Evolutionary conservation across 2,113 vertebrate genomes (phyloP).

Genomic region (Perca flavescens): DNA sequence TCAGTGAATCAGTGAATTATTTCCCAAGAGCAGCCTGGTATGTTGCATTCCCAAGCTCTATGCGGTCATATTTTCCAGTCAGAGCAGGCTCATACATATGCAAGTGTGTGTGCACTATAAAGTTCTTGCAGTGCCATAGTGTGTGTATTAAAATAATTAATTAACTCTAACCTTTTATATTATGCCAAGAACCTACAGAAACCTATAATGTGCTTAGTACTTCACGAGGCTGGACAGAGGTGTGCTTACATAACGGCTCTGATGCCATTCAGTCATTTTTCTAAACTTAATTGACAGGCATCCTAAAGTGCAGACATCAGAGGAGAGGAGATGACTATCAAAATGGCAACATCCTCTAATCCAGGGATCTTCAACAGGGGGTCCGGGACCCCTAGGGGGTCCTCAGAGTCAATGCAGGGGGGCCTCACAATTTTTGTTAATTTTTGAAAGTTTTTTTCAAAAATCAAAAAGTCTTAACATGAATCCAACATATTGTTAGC

Average conservation of each 20-base stretch:
- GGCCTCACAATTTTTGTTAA: too few relatives aligned
- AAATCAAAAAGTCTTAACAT: too few relatives aligned
- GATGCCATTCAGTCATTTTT: slow-evolving; percentile 1
- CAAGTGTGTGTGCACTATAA: background rate
- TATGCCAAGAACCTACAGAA: background rate
- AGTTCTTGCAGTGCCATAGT: background rate
- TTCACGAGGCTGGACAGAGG: background rate
- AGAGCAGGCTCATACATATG: slow-evolving; percentile 21
- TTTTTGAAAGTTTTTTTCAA: too few relatives aligned
- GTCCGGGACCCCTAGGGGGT: too few relatives aligned
- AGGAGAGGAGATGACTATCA: slow-evolving; percentile 2
- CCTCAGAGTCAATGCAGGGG: too few relatives aligned
- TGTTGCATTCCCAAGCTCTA: slow-evolving; percentile 15
- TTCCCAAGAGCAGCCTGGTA: slow-evolving; percentile 28
- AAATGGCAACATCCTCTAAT: slow-evolving; percentile 15
- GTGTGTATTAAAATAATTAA: background rate
- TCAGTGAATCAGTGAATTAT: slow-evolving; percentile 46
- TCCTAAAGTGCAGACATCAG: slow-evolving; percentile 6
- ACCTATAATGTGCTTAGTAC: background rate
- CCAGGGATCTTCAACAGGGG: background rate
- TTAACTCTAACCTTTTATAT: background rate
- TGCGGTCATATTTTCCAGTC: slow-evolving; percentile 38
- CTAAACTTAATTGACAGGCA: background rate
- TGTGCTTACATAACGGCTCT: background rate
- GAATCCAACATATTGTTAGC: too few relatives aligned